Conservation (phyloP, 2,797 vertebrate genomes). For the Octomys mimax region DNA sequence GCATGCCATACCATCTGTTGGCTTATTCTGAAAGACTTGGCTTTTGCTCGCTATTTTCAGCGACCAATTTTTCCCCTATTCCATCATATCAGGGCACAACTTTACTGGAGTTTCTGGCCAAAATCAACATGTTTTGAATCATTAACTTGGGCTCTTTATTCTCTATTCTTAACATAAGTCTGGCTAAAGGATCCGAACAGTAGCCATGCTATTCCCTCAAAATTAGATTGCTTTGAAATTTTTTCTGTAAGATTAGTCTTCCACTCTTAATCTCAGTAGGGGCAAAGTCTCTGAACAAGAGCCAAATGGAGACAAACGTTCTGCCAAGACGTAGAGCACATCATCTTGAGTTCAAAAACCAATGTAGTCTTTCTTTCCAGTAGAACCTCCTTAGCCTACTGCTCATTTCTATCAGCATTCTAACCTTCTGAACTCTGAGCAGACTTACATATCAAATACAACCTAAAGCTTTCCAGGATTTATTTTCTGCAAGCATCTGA, state of each 20-base stretch:
- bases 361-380: not conserved
- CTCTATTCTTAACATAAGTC: not conserved
- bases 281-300: not conserved
- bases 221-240: not conserved
- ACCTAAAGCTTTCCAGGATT: not conserved
- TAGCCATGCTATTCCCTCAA: not conserved
- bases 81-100: not conserved
- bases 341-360: not conserved
- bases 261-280: not conserved
- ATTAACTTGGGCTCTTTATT: not conserved
- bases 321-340: not conserved
- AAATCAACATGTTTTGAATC: not conserved
- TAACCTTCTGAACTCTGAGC: not conserved
- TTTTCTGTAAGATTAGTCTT: not conserved
- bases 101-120: not conserved
- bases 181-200: not conserved
- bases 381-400: not conserved
- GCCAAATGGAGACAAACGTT: not conserved
- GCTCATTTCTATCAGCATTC: not conserved
- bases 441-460: not conserved
- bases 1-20: not conserved
- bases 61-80: not conserved
- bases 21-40: not conserved
- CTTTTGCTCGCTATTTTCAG: not conserved
- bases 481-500: not conserved